Percentiles rank a stretch among this genome's conserved stretches.
phyloP scores from a whole-genome alignment of 2,888 invertebrate genomes.

The Meiosimyza platycephala region DNA sequence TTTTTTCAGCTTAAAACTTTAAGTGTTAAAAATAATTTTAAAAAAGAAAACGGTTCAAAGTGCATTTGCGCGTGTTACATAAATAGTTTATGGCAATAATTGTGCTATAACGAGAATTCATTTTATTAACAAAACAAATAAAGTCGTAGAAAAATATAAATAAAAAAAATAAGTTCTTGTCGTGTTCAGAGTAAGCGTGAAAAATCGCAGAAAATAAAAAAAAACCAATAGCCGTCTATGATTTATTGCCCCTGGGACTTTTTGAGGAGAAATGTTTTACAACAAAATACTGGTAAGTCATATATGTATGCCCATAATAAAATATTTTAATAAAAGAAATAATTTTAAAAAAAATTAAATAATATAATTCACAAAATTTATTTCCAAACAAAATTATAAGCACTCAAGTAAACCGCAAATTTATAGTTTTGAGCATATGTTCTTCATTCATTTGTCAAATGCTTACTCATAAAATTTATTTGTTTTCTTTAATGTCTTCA shows the following conservation, averaged over 20 bases:
- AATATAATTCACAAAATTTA: neutral
- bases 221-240: conserved; percentile 29
- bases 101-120: no score
- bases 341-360: neutral
- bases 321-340: conserved; percentile 4
- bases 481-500: conserved; percentile 6
- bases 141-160: no score
- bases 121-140: no score
- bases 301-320: neutral
- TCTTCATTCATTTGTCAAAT: no score
- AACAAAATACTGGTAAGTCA: conserved; percentile 60
- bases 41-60: no score
- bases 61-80: no score
- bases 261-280: conserved; percentile 62
- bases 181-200: neutral
- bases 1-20: no score
- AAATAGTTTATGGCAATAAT: no score
- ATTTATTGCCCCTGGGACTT: conserved; percentile 37
- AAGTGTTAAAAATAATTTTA: no score
- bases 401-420: neutral
- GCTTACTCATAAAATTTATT: conserved; percentile 14
- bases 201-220: conserved; percentile 14
- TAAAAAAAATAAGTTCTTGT: neutral
- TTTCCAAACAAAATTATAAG: neutral
- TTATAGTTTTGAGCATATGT: neutral